phyloP scores from a whole-genome alignment of 2,113 vertebrate species.

The Gracilinanus agilis region DNA sequence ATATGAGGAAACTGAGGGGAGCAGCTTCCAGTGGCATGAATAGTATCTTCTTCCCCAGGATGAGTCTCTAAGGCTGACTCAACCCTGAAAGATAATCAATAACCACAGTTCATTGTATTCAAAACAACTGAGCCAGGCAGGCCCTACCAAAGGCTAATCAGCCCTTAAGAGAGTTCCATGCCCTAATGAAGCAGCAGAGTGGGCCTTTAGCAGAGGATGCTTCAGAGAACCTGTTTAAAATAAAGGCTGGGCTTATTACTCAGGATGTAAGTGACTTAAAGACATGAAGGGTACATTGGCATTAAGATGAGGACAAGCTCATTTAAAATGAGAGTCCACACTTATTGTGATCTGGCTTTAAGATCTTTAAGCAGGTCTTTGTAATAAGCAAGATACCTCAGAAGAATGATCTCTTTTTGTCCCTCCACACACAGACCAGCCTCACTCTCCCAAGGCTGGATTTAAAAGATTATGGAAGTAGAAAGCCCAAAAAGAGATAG shows the following conservation, averaged over 20 bases:
- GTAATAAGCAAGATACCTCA: fast-evolving
- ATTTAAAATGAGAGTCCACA: neutral
- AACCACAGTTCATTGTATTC: neutral
- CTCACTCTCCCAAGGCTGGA: fast-evolving
- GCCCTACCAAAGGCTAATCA: neutral
- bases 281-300: neutral
- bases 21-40: neutral
- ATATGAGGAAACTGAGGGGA: neutral
- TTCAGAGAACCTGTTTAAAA: neutral
- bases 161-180: neutral
- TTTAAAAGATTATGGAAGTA: neutral
- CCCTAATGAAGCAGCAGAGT: neutral
- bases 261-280: neutral
- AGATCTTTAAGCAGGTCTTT: neutral
- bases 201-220: neutral
- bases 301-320: neutral
- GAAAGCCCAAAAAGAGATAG: neutral
- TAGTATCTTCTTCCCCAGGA: neutral
- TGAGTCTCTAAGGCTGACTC: neutral
- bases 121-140: neutral
- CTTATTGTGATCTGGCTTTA: neutral
- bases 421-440: neutral
- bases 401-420: neutral
- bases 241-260: neutral
- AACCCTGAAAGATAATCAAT: neutral